Evolutionary conservation across 2,797 vertebrate species (phyloP).

Genomic region (Calcarius lapponicus): DNA sequence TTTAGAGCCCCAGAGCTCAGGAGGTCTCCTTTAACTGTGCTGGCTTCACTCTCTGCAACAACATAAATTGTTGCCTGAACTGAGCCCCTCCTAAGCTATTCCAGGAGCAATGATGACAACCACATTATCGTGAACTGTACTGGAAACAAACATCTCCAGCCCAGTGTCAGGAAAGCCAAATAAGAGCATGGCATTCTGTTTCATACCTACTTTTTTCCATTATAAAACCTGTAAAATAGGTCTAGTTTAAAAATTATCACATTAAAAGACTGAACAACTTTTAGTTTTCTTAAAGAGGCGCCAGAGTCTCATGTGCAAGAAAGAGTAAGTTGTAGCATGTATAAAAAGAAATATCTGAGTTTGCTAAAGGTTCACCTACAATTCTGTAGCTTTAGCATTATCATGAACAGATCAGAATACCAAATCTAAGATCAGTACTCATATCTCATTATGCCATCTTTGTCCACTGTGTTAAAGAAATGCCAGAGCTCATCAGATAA

Average conservation of each 20-base stretch:
- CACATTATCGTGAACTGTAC: background rate
- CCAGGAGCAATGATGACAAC: background rate
- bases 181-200: background rate
- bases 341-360: background rate
- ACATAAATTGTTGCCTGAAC: background rate
- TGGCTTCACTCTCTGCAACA: background rate
- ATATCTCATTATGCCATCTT: background rate
- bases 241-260: background rate
- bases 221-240: background rate
- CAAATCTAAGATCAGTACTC: background rate
- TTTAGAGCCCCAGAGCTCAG: conserved; percentile 26
- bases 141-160: background rate
- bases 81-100: background rate
- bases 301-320: background rate
- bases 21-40: background rate
- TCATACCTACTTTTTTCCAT: background rate
- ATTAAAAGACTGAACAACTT: background rate
- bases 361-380: background rate
- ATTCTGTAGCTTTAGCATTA: background rate
- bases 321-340: background rate
- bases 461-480: conserved; percentile 2
- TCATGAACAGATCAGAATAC: background rate
- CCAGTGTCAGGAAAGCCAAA: background rate
- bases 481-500: background rate
- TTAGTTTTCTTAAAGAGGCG: background rate